Evolutionary conservation across 2,888 invertebrate species (phyloP).

Genomic region (Abrostola triplasia): DNA sequence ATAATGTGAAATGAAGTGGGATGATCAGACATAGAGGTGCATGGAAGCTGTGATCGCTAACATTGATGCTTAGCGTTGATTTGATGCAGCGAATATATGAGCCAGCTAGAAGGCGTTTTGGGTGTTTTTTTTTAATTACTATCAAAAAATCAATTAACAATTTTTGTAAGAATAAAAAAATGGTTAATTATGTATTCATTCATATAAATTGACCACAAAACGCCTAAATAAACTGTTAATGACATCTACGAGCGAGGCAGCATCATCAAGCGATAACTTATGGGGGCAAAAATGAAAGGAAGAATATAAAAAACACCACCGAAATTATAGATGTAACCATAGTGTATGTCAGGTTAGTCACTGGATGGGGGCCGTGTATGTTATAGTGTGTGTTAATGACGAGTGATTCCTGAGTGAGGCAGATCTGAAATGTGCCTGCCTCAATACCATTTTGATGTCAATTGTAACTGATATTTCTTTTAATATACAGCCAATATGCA

Average conservation of each 20-base stretch:
- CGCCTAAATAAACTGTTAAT: conserved; percentile 28
- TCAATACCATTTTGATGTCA: conserved; percentile 1
- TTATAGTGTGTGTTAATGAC: conserved; percentile 40
- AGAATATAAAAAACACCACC: conserved; percentile 53
- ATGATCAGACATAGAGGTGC: conserved; percentile 56
- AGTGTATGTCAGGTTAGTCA: conserved; percentile 50
- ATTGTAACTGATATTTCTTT: conserved; percentile 10
- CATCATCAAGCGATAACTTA: conserved; percentile 51
- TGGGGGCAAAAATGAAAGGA: conserved; percentile 35
- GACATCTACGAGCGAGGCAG: conserved; percentile 48
- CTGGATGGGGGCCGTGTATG: conserved; percentile 45
- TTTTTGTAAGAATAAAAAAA: too few relatives aligned
- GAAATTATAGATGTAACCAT: conserved; percentile 45
- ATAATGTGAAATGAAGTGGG: conserved; percentile 53
- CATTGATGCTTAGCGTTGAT: conserved; percentile 55
- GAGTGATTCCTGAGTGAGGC: background rate
- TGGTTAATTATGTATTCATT: background rate
- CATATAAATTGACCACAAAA: conserved; percentile 32
- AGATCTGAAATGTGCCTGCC: background rate
- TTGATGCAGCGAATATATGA: conserved; percentile 35
- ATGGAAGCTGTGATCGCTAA: conserved; percentile 61
- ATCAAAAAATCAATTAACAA: background rate
- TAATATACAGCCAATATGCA: background rate
- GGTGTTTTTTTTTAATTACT: conserved; percentile 1
- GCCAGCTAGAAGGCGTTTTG: conserved; percentile 34